These are phyloP conservation scores for Dicaeum eximium DNA, from an alignment of 2,113 vertebrate genomes.

Conservation along the genomic window DNA sequence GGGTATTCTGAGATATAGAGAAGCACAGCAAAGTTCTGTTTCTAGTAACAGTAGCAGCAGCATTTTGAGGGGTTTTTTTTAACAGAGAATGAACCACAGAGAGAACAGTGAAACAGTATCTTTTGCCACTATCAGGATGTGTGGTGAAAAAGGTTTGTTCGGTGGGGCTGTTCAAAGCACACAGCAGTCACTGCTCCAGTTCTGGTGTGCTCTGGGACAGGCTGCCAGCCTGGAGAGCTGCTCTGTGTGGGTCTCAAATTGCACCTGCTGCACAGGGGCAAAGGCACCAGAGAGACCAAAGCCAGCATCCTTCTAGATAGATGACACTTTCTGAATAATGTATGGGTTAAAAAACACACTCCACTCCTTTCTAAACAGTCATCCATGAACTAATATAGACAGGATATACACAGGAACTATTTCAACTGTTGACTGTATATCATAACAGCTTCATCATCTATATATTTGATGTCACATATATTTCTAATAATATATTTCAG, in stretches of 20 bases:
- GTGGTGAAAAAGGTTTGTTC: neutral
- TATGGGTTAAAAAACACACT: neutral
- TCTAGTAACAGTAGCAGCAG: neutral
- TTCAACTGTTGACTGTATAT: neutral
- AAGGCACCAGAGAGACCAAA: neutral
- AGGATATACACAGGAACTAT: neutral
- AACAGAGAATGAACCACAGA: neutral
- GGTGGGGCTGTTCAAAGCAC: fast-evolving
- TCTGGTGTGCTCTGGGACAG: neutral
- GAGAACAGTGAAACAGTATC: neutral
- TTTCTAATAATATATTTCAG: neutral
- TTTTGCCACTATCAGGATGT: fast-evolving
- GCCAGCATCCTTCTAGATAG: neutral
- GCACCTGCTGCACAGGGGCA: neutral
- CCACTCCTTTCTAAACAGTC: neutral
- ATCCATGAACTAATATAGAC: neutral
- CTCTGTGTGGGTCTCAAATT: neutral
- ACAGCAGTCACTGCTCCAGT: fast-evolving
- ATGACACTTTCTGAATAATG: neutral
- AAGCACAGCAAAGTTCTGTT: neutral
- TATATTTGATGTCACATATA: neutral
- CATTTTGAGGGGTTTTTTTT: neutral
- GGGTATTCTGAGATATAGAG: neutral
- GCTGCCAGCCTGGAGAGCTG: neutral
- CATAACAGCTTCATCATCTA: neutral